Base-by-base conservation (phyloP, 2,113 vertebrate species). In the Macquaria ambigua region DNA sequence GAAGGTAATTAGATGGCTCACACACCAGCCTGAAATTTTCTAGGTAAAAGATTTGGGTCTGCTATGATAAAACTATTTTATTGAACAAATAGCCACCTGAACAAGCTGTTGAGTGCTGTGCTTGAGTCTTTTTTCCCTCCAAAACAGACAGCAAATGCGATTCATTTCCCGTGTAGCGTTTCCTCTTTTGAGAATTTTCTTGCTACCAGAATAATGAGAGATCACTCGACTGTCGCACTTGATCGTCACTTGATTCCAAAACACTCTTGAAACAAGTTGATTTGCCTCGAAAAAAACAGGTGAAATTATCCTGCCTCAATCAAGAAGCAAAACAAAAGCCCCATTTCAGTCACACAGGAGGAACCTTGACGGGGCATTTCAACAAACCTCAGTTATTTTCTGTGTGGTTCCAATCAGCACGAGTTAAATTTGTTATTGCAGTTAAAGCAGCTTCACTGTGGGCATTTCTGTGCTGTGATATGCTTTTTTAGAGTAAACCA, bases 1-100 rank as follows among this genome's bases (percentile, higher is more conserved):
- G 90, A 98, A 98, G 97, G 98, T 99, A 94, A 46, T 11, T 3
- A 58, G n/a, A 61, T 18, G 28, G 10, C 16, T 80, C 34, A 6
- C 12, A 31, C 34, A 39, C 7, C 34, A 39, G 28, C 3, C 39
- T 53, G 23, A n/a, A n/a, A 11, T n/a, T 23, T 14, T 25, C n/a
- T 46, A 21, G 55, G 39, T 4, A 61, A 52, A 50, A n/a, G 0
- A 25, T 28, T 18, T 31, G 1, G 14, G 21, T 41, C 34, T 18
- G 52, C 70, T 41, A 0, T 41, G 34, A 56, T 41, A 41, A 58
- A 73, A 20, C 23, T 71, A 23, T 6, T 53, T 73, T 66, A 41
- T 66, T 9, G 14, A 56, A 50, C 39, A 21, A 34, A 75, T 52
- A 77, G 12, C 23, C 80, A 39, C 16, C 34, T 53, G 8, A 83